Conservation (phyloP, 2,888 invertebrate genomes). For the Uropetala carovei region DNA sequence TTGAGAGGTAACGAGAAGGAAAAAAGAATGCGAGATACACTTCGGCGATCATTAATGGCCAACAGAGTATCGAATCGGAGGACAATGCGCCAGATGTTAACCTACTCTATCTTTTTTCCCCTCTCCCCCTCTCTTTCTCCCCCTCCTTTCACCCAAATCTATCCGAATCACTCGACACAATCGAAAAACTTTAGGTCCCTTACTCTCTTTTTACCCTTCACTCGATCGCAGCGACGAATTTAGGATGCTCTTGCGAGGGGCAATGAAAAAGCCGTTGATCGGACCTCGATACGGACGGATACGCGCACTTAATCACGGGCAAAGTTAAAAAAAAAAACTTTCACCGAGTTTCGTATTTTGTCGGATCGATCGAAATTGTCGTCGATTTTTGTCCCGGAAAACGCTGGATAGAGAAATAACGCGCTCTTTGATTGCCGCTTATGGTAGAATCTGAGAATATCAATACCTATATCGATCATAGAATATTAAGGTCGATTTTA, state of each 20-base stretch:
- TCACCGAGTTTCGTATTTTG: neutral
- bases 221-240: neutral
- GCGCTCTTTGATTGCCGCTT: neutral
- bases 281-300: slow-evolving; percentile 1
- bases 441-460: neutral
- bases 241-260: neutral
- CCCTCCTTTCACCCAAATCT: neutral
- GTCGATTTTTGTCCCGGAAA: neutral
- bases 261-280: neutral
- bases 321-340: neutral
- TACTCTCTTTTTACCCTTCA: neutral
- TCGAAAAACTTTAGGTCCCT: neutral
- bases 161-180: neutral
- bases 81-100: neutral
- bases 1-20: neutral
- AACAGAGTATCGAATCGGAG: neutral
- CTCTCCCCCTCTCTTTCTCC: neutral
- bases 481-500: no score
- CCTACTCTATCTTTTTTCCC: neutral
- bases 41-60: neutral
- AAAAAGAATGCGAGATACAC: neutral
- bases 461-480: neutral
- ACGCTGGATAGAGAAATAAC: neutral
- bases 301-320: neutral
- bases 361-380: neutral